Evolutionary conservation across 2,797 vertebrate species (phyloP).

Genomic region (Oreonectes daqikongensis): DNA sequence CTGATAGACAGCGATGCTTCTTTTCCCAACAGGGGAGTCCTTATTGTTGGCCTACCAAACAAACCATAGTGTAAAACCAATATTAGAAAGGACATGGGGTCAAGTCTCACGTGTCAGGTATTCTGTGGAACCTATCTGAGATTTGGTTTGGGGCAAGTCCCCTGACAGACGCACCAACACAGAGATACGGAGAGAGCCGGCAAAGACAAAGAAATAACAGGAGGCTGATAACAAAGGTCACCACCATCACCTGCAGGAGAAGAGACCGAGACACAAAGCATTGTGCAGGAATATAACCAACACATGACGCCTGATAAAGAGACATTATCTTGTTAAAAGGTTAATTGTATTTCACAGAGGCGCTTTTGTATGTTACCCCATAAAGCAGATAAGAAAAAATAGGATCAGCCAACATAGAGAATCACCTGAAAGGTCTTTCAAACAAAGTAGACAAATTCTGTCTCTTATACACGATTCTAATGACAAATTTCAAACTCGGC

Average conservation of each 20-base stretch:
- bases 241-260: constrained; percentile 40
- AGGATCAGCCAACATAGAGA: constrained; percentile 31
- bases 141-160: constrained; percentile 41
- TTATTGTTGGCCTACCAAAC: neutral
- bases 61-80: constrained; percentile 4
- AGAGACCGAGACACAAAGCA: constrained; percentile 28
- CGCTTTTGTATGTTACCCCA: constrained; percentile 26
- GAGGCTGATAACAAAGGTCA: constrained; percentile 49
- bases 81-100: neutral
- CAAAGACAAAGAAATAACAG: constrained; percentile 46
- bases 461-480: neutral
- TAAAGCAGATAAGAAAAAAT: constrained; percentile 40
- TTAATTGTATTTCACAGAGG: constrained; percentile 45
- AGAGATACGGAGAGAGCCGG: constrained; percentile 42
- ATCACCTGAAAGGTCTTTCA: constrained; percentile 26
- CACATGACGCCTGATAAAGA: constrained; percentile 29
- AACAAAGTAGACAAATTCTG: constrained; percentile 18
- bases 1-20: neutral
- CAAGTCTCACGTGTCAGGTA: constrained; percentile 4
- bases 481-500: neutral
- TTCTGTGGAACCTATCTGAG: constrained; percentile 21
- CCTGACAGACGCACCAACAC: constrained; percentile 31
- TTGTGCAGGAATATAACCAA: constrained; percentile 40
- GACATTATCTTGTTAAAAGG: constrained; percentile 46
- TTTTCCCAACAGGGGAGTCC: neutral